Percentiles rank a stretch among this genome's conserved stretches.
phyloP scores from a whole-genome alignment of 2,797 vertebrate species.

The Lemur catta region DNA sequence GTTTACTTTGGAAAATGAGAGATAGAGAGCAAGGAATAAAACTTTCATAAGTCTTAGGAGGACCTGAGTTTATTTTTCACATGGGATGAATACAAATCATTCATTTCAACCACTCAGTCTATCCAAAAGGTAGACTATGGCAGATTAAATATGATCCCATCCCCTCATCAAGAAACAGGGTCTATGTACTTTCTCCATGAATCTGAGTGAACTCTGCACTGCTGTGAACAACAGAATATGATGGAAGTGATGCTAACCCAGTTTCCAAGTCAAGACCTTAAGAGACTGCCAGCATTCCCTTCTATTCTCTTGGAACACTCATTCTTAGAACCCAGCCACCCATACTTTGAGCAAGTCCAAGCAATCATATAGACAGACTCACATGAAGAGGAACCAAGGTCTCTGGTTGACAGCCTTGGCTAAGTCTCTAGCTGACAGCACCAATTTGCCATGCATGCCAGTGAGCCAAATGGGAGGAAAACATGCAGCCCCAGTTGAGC shows the following conservation, averaged over 20 bases:
- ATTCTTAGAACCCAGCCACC: not conserved
- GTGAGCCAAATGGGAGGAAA: not conserved
- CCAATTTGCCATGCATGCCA: not conserved
- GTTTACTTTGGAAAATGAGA: not conserved
- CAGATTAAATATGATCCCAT: not conserved
- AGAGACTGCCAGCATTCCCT: not conserved
- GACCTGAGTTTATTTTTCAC: not conserved
- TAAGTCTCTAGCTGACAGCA: not conserved
- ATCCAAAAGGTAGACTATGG: not conserved
- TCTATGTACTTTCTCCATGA: not conserved
- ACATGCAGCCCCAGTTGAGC: not conserved
- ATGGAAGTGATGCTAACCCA: not conserved
- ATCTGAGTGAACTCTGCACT: not conserved
- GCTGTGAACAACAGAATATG: not conserved
- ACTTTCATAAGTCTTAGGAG: not conserved
- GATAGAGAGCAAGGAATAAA: not conserved
- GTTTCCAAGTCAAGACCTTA: not conserved
- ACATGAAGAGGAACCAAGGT: not conserved
- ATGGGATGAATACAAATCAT: not conserved
- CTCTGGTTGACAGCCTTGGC: not conserved
- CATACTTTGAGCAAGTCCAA: not conserved
- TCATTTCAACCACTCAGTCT: not conserved
- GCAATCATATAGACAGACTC: not conserved
- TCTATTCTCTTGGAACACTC: not conserved
- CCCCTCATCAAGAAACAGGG: not conserved